These are phyloP conservation scores for Lasius platythorax DNA, from an alignment of 2,888 invertebrate species.

Conservation along the genomic window DNA sequence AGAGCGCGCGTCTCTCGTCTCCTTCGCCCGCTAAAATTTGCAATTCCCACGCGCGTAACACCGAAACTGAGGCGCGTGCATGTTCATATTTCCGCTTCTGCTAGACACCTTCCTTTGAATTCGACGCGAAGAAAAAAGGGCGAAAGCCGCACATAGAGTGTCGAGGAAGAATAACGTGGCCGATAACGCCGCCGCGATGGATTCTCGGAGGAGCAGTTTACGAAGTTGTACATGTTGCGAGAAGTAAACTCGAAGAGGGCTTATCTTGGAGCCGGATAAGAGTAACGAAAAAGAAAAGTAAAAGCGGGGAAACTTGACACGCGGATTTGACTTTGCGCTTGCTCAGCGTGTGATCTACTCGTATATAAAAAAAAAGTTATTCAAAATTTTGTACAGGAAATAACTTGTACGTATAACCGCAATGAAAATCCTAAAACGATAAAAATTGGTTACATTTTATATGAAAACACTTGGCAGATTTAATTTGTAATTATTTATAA, in stretches of 20 bases:
- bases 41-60: conserved; percentile 75
- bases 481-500: background rate
- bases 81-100: conserved; percentile 45
- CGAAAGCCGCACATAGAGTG: background rate
- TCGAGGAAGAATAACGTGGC: conserved; percentile 33
- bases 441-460: background rate
- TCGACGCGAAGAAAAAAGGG: background rate
- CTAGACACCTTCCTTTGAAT: conserved; percentile 18
- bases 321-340: conserved; percentile 9
- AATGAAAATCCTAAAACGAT: background rate
- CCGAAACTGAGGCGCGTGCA: conserved; percentile 53
- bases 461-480: too few species aligned
- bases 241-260: conserved; percentile 27
- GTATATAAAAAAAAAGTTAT: background rate
- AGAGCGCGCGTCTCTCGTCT: conserved; percentile 52
- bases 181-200: conserved; percentile 46
- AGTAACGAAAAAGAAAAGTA: conserved; percentile 1
- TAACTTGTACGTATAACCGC: background rate
- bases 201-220: conserved; percentile 44
- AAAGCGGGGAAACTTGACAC: conserved; percentile 12
- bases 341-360: background rate
- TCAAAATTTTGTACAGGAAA: background rate
- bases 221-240: conserved; percentile 35
- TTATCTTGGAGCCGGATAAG: conserved; percentile 21
- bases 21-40: conserved; percentile 70